phyloP scores from a whole-genome alignment of 1,140 invertebrate species.

The Gyrodactylus bullatarudis region DNA sequence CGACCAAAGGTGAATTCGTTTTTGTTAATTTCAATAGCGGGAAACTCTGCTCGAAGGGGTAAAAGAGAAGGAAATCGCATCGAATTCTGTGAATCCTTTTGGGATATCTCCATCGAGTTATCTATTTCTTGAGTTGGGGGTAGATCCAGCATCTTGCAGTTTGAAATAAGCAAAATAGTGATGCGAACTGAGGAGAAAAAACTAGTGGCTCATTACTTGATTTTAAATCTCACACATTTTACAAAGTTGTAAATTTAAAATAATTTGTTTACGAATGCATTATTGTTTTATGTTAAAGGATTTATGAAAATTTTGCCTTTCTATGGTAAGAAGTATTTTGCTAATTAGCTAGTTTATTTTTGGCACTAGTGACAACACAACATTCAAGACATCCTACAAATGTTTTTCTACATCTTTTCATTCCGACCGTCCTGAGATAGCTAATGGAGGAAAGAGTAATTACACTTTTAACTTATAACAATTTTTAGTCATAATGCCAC shows the following conservation, averaged over 20 bases:
- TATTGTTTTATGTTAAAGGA: too few relatives aligned
- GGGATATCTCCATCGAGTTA: background rate
- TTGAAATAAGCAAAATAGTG: too few relatives aligned
- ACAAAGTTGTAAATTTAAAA: too few relatives aligned
- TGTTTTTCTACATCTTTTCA: background rate
- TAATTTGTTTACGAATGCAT: too few relatives aligned
- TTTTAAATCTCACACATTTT: too few relatives aligned
- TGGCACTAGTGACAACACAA: background rate
- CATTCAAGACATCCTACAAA: background rate
- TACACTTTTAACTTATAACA: constrained; percentile 8
- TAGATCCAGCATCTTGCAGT: background rate
- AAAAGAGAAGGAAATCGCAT: background rate
- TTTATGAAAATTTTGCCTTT: too few relatives aligned
- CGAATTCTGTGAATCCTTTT: background rate
- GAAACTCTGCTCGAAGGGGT: background rate
- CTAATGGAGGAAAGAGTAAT: background rate
- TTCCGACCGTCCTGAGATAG: background rate
- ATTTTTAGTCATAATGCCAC: constrained; percentile 66
- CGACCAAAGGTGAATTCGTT: background rate
- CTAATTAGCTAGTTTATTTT: background rate
- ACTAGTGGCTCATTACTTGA: too few relatives aligned
- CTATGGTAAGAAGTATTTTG: too few relatives aligned
- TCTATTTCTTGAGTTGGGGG: background rate
- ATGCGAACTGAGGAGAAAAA: too few relatives aligned
- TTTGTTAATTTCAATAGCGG: background rate